These are phyloP conservation scores for Setipinna tenuifilis DNA, from an alignment of 2,797 vertebrate species.

Conservation along the genomic window DNA sequence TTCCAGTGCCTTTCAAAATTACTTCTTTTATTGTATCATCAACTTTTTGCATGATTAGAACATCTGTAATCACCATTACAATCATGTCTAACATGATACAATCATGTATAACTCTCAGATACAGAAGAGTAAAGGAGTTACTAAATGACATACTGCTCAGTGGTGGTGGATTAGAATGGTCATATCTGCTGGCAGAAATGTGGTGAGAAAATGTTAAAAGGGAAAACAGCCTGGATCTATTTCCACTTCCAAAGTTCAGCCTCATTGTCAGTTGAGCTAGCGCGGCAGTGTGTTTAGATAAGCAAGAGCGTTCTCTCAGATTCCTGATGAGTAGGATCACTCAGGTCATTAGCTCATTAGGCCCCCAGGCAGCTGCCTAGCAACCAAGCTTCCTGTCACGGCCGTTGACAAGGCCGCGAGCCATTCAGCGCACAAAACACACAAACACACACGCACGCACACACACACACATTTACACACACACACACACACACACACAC, in stretches of 20 bases:
- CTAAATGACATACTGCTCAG: not conserved
- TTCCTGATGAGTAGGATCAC: conserved; percentile 32
- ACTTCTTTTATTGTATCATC: not conserved
- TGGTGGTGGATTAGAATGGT: not conserved
- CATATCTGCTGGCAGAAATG: not conserved
- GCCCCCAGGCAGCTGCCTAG: conserved; percentile 11
- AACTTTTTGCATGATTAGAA: not conserved
- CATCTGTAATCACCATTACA: not conserved
- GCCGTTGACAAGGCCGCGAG: conserved; percentile 24
- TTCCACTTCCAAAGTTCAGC: not conserved
- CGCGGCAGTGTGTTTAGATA: not conserved
- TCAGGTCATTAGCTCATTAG: conserved; percentile 33
- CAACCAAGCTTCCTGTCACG: conserved; percentile 17
- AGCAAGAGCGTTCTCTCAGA: conserved; percentile 17
- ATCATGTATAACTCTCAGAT: not conserved
- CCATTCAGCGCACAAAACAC: conserved; percentile 28
- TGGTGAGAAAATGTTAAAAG: not conserved
- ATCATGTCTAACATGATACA: not conserved
- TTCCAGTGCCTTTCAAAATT: not conserved
- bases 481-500: conserved; percentile 1
- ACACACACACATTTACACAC: not conserved
- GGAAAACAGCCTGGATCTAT: not conserved
- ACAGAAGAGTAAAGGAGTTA: not conserved
- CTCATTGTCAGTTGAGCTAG: conserved; percentile 29
- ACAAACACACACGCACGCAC: not conserved